Evolutionary conservation across 2,888 invertebrate genomes (phyloP), one percentile per base, ranked within the genome.

Genomic region (Anaspis maculata): DNA sequence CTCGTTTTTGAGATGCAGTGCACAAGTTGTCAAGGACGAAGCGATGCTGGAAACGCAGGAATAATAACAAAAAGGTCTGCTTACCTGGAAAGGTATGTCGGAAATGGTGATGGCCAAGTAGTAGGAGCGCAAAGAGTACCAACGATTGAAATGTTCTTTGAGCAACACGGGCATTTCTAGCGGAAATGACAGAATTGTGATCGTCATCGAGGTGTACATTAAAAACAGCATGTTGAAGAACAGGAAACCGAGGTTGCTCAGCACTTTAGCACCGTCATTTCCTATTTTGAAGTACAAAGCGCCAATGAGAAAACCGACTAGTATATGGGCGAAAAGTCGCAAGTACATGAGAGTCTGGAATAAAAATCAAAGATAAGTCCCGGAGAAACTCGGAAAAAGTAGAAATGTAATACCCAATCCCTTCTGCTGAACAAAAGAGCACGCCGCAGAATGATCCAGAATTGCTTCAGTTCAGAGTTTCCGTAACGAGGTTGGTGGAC

Each of bases 191-290:
- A 97, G 75, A 57, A 97, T 94, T 26, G 96, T 97, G 54, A 96
- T 95, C 62, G 96, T 97, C 85, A 97, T 91, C n/a, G 96, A 92
- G 0, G 95, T 94, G 72, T 96, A 97, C 91, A 96, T 96, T 46
- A 96, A 79, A 74, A 97, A 97, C 59, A 97, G 74, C 86, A 96
- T 90, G 65, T 94, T 94, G 77, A 97, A 96, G 76, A 97, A 96
- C 14, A 96, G 73, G 71, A 92, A 95, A 42, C 94, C 95, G 49
- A 94, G 79, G 66, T 97, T 97, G 61, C 92, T 94, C 42, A 94
- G 79, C 39, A 94, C 92, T 68, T 95, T 95, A 50, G 87, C 84
- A 50, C 92, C 95, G 66, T 96, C 94, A 61, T 96, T 86, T 40
- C 95, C 95, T 57, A 91, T 94, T 61, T 91, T 87, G 64, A 90